phyloP scores from a whole-genome alignment of 1,140 invertebrate species.

The Ceratina japonica region DNA sequence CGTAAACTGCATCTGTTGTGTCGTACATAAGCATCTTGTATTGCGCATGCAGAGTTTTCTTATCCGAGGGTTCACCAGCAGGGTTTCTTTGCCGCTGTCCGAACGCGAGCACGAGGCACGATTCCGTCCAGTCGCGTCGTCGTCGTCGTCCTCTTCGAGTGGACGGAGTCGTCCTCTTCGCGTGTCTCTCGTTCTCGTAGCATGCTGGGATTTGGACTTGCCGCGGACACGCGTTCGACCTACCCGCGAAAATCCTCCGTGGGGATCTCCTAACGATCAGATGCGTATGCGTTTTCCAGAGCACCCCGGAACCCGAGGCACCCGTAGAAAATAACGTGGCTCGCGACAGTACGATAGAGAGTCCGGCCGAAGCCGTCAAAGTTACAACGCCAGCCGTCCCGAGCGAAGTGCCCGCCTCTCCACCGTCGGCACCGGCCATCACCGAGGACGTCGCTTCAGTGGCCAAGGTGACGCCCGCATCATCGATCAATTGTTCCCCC shows the following conservation, averaged over 20 bases:
- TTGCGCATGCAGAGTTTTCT: constrained; percentile 67
- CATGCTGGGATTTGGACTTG: constrained; percentile 64
- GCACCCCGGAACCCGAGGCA: constrained; percentile 65
- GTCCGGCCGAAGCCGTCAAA: constrained; percentile 68
- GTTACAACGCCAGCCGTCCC: constrained; percentile 70
- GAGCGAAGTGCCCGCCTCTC: constrained; percentile 62
- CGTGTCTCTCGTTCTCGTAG: constrained; percentile 55
- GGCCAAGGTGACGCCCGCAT: constrained; percentile 68
- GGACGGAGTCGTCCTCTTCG: constrained; percentile 52
- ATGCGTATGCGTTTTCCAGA: constrained; percentile 64
- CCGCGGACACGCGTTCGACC: constrained; percentile 1
- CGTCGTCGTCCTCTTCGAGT: background rate
- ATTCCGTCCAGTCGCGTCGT: constrained; percentile 50
- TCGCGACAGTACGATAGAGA: constrained; percentile 70
- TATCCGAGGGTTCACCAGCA: constrained; percentile 54
- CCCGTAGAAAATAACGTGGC: constrained; percentile 68
- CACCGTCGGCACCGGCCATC: constrained; percentile 71
- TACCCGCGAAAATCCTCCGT: no score
- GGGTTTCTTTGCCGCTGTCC: constrained; percentile 60
- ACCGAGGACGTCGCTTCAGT: constrained; percentile 78
- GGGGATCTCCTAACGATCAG: constrained; percentile 28
- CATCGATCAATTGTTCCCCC: fast-evolving
- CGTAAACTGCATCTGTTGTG: constrained; percentile 67
- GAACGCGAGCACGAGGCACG: constrained; percentile 54
- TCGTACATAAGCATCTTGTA: constrained; percentile 66